These are phyloP conservation scores for Loxodonta africana DNA, from an alignment of 2,113 vertebrate genomes.

Conservation along the genomic window DNA sequence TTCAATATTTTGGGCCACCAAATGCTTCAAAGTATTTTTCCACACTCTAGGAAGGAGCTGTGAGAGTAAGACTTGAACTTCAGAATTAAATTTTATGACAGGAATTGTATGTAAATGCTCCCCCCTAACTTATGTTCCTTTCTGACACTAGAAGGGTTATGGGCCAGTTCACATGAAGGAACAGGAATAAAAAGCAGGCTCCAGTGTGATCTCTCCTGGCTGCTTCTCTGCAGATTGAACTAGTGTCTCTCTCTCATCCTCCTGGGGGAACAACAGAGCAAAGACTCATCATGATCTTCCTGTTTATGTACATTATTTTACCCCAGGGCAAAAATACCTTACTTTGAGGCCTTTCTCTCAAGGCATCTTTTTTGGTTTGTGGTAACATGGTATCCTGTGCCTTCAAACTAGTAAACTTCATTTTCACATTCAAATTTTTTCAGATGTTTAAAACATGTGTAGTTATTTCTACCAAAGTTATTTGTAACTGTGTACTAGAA, in stretches of 20 bases:
- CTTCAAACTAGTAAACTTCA: slow-evolving; percentile 34
- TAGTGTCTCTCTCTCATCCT: background rate
- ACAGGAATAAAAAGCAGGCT: background rate
- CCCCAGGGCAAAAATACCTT: background rate
- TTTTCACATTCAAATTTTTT: background rate
- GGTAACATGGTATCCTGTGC: background rate
- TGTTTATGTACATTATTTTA: background rate
- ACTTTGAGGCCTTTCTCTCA: background rate
- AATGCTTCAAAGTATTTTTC: slow-evolving; percentile 79
- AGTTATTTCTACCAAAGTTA: background rate
- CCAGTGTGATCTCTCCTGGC: background rate
- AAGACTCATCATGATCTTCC: background rate
- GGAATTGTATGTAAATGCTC: slow-evolving; percentile 71
- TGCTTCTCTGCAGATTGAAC: background rate
- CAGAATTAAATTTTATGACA: slow-evolving; percentile 83
- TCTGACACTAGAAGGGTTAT: slow-evolving; percentile 56
- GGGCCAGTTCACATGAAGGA: background rate
- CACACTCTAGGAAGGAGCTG: slow-evolving; percentile 74
- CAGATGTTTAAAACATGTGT: background rate
- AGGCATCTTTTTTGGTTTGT: background rate
- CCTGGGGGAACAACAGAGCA: accelerated
- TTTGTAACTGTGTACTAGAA: background rate
- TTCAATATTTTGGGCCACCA: slow-evolving; percentile 80
- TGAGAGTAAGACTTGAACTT: slow-evolving; percentile 80
- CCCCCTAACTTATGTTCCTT: slow-evolving; percentile 66